A percentile compares a stretch with the other conserved stretches of the same genome.
These are phyloP conservation scores for Aurelia aurita DNA, from an alignment of 30 jellyfish, hydroid and myxozoan genomes.

Conservation along the genomic window DNA sequence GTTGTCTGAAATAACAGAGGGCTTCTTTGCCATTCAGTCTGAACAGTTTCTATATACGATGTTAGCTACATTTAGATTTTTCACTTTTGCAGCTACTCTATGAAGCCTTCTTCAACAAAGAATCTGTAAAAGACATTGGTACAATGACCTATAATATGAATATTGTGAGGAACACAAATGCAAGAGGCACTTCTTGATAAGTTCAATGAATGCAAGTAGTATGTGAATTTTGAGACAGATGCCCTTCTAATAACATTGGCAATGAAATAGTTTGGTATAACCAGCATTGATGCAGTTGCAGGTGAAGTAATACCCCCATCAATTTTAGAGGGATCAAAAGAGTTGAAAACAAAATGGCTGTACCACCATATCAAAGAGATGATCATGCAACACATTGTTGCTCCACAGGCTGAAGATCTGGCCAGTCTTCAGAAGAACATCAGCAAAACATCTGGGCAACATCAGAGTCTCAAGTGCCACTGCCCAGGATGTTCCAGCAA, in stretches of 20 bases:
- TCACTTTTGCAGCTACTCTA: background rate
- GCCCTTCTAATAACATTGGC: slow-evolving; percentile 35
- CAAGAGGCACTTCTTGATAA: slow-evolving; percentile 39
- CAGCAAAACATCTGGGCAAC: slow-evolving; percentile 22
- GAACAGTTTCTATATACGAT: no score
- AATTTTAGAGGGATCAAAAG: slow-evolving; percentile 3
- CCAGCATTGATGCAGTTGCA: slow-evolving; percentile 18
- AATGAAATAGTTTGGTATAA: slow-evolving; percentile 26
- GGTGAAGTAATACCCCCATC: slow-evolving; percentile 35
- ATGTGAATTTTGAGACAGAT: slow-evolving; percentile 30
- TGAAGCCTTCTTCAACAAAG: slow-evolving; percentile 33
- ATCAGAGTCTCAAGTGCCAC: slow-evolving; percentile 9
- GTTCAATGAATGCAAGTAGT: slow-evolving; percentile 39
- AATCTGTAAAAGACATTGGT: slow-evolving; percentile 33
- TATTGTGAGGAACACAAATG: slow-evolving; percentile 40
- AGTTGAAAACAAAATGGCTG: slow-evolving; percentile 34
- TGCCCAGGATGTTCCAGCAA: slow-evolving; percentile 19
- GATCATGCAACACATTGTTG: slow-evolving; percentile 35
- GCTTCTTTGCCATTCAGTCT: background rate
- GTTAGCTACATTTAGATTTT: no score
- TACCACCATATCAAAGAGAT: slow-evolving; percentile 27
- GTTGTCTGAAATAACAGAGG: no score
- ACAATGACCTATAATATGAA: slow-evolving; percentile 45
- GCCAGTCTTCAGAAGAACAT: slow-evolving; percentile 15
- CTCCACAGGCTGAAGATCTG: slow-evolving; percentile 46